These are phyloP conservation scores for Elegia similella DNA, from an alignment of 2,888 invertebrate genomes.

Conservation along the genomic window DNA sequence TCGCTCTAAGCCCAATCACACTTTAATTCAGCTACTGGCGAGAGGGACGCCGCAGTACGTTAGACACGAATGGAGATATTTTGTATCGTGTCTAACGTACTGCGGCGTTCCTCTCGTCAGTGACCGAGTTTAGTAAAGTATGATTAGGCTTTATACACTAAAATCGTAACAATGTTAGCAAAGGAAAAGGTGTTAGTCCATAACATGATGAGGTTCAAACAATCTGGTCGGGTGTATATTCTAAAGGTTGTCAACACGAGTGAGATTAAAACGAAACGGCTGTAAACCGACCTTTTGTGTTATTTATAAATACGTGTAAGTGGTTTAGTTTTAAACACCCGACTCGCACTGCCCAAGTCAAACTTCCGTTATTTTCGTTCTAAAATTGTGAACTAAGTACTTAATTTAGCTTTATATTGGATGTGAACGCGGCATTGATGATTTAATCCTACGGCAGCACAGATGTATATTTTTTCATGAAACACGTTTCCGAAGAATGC, in stretches of 20 bases:
- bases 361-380: slow-evolving; percentile 43
- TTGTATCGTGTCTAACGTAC: too few species aligned
- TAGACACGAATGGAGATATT: too few species aligned
- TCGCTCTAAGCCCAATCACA: too few species aligned
- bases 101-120: too few species aligned
- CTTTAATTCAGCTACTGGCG: too few species aligned
- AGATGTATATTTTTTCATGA: slow-evolving; percentile 47
- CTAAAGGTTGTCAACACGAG: slow-evolving; percentile 10
- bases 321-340: slow-evolving; percentile 46
- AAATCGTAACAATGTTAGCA: too few species aligned
- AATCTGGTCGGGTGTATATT: too few species aligned
- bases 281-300: slow-evolving; percentile 39
- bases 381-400: slow-evolving; percentile 52
- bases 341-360: slow-evolving; percentile 55
- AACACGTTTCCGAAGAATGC: slow-evolving; percentile 22
- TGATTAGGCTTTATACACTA: too few species aligned
- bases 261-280: slow-evolving; percentile 11
- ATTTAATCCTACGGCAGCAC: slow-evolving; percentile 22
- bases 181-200: too few species aligned
- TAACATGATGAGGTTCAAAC: too few species aligned
- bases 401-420: slow-evolving; percentile 64
- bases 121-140: too few species aligned
- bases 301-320: slow-evolving; percentile 55
- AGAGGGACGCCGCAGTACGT: too few species aligned
- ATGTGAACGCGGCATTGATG: slow-evolving; percentile 19